phyloP scores from a whole-genome alignment of 2,113 vertebrate species.

The Neopipo cinnamomea region DNA sequence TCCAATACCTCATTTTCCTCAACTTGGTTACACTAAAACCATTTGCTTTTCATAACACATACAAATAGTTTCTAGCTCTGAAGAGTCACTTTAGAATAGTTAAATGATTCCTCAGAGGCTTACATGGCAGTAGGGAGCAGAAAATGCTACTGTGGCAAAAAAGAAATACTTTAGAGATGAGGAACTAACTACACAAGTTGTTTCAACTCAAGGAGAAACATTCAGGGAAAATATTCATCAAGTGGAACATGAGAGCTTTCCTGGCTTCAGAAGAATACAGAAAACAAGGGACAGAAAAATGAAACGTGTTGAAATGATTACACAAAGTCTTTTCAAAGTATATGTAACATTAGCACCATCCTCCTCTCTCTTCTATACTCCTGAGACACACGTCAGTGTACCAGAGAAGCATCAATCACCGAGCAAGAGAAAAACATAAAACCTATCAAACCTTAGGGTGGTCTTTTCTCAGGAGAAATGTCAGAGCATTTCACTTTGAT shows the following conservation, averaged over 20 bases:
- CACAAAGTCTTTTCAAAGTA: not conserved
- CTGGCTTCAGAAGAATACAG: not conserved
- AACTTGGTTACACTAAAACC: not conserved
- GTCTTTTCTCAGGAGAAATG: conserved; percentile 56
- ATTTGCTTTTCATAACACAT: not conserved
- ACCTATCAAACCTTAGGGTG: conserved; percentile 60
- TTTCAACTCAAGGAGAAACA: not conserved
- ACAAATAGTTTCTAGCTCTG: not conserved
- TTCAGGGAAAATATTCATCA: not conserved
- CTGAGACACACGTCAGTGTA: not conserved
- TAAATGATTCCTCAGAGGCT: not conserved
- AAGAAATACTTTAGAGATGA: not conserved
- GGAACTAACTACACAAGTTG: not conserved
- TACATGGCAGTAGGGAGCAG: not conserved
- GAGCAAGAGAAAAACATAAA: conserved; percentile 49
- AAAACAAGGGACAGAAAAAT: not conserved
- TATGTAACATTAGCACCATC: not conserved
- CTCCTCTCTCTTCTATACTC: not conserved
- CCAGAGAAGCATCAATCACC: conserved; percentile 40
- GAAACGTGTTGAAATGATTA: not conserved
- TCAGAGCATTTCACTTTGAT: conserved; percentile 70
- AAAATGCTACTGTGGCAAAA: not conserved
- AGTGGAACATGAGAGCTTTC: not conserved
- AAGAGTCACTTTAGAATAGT: not conserved
- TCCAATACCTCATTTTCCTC: not conserved